Evolutionary conservation across 2,113 vertebrate genomes (phyloP).

Genomic region (Heteronetta atricapilla): DNA sequence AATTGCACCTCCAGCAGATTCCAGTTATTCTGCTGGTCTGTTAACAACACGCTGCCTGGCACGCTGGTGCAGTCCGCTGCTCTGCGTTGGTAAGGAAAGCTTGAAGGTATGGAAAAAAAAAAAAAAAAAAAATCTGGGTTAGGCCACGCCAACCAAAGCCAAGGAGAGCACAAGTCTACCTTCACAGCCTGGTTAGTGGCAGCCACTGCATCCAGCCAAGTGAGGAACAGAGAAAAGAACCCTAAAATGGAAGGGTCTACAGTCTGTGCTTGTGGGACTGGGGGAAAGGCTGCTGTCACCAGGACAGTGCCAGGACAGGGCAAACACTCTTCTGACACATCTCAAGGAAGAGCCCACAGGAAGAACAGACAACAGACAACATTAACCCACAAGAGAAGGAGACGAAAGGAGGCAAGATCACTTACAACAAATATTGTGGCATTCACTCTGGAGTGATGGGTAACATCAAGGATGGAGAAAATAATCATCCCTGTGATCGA

Average conservation of each 20-base stretch:
- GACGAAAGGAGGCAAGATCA: not conserved
- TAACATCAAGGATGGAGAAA: not conserved
- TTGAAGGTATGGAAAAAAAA: not conserved
- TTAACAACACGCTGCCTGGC: constrained; percentile 45
- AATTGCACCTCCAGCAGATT: constrained; percentile 70
- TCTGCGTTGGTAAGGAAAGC: not conserved
- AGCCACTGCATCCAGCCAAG: not conserved
- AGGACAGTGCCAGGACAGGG: not conserved
- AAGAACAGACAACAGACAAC: not conserved
- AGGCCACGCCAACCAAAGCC: not conserved
- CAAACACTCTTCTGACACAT: not conserved
- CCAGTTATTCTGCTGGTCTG: constrained; percentile 68
- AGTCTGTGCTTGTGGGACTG: not conserved
- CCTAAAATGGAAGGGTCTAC: not conserved
- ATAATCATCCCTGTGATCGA: not conserved
- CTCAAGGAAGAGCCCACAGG: not conserved
- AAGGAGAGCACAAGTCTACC: not conserved
- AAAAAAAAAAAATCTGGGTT: not conserved
- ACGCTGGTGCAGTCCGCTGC: not conserved
- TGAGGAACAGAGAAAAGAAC: not conserved
- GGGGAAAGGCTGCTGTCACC: not conserved
- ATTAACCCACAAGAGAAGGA: not conserved
- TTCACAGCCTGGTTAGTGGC: not conserved
- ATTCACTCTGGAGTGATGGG: not conserved
- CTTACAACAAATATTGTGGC: not conserved